Base-by-base conservation (phyloP, 2,888 invertebrate species). In the Thymelicus acteon region DNA sequence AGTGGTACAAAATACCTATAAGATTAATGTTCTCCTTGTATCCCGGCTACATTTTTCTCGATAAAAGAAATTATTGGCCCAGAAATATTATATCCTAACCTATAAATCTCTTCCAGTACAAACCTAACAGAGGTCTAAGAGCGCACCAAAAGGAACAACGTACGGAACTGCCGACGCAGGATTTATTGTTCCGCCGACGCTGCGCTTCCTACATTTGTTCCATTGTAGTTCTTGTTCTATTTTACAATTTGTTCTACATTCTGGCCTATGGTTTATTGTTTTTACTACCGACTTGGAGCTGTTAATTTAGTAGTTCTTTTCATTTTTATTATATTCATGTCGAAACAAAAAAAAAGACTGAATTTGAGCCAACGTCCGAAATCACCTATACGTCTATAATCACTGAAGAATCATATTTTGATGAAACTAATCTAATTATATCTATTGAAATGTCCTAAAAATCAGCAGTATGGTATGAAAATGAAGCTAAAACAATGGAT, bases 191-290 rank as follows among this genome's bases (percentile, higher is more conserved):
- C 61, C 54, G 63, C 69, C 72, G 58, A 69, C 69, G 69, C 52
- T 72, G 72, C 67, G 73, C 72, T 73, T 67, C 69, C 72, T 64
- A 70, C 69, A 70, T 70, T 64, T 64, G 64, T 70, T 70, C 69
- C 48, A 69, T 69, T 69, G 69, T 69, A 63, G 63, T 63, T 63
- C 58, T 69, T 63, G 69, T 69, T 69, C 68, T 47, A 73, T 73
- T 69, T 72, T 67, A 70, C 68, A 73, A 72, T 73, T 73, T 69
- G 73, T 70, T 72, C 73, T 69, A 69, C 69, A 69, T 69, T 63
- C 69, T 69, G 69, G 69, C 68, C 68, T 68, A 68, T 62, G 62
- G 47, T 63, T 58, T 63, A 69, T 69, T 69, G 63, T 62, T 62
- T 61, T 68, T 57, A 61, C 54, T 68, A 47, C 47, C 61, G 49